Evolutionary conservation across 2,888 invertebrate species (phyloP), one percentile per base, ranked within the genome.

Genomic region (Dolichomitus sp.): DNA sequence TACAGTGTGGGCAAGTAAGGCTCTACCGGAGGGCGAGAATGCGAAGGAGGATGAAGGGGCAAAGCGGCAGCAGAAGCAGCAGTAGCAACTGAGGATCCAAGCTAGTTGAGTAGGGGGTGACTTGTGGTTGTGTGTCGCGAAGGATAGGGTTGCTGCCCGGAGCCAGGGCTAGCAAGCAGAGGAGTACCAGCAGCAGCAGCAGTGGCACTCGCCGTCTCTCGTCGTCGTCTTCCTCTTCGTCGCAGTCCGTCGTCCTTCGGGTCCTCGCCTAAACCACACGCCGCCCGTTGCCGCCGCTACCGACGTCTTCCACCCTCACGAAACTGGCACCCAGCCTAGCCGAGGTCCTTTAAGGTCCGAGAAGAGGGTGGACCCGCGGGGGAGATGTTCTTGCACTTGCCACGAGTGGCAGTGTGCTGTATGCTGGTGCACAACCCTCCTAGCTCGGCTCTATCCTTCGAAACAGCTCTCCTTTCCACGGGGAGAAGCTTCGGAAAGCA

Each of bases 61-160:
- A 61, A 72, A 72, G 82, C 73, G 81, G 76, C 79, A 86, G 89
- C 87, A 90, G 87, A 86, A 79, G 84, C 68, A 87, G 82, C 85
- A 85, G 85, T 84, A 85, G 83, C 84, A 86, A 85, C 86, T 83
- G 84, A 87, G 87, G 83, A 81, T 78, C 19, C 40, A 40, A 63
- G 80, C 69, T 54, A 57, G n/a, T 63, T 75, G 81, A 82, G 85
- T 78, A 82, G 85, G 84, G 88, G 89, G 88, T 91, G 91, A 93
- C 92, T 92, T 92, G 93, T 91, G 93, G 93, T 92, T 91, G 91
- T 91, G 91, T 91, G 90, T 91, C 89, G 90, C 90, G 89, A 80
- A 80, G 92, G 92, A 92, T 91, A 92, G 92, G 92, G 91, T 92
- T 91, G 90, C 87, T 88, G 81, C 87, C 72, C 79, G 66, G 74